Evolutionary conservation across 64 coral and sea anemone genomes (phyloP), one percentile per base, ranked within the genome.

Genomic region (Stichodactyla helianthus): DNA sequence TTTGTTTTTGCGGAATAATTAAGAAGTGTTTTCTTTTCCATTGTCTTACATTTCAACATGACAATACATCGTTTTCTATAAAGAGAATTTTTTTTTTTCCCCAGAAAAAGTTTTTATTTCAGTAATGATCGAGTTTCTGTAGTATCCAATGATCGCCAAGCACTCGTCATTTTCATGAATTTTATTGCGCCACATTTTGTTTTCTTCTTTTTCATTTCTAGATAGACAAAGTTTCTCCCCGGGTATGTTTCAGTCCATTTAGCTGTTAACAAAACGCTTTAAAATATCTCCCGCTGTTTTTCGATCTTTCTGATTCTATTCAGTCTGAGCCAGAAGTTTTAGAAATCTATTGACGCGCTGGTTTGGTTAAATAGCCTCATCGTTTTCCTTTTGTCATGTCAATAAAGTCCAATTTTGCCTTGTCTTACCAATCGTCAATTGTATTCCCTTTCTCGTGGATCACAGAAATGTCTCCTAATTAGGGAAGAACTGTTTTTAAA

Each of bases 381-480:
- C n/a, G 18, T 22, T 23, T 68, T 68, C n/a, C 19, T 74, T 9
- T 27, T 74, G 68, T 74, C 11, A 10, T 27, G n/a, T 74, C 68
- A 31, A 74, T 74, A 74, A 74, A 27, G 68, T 27, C 68, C 68
- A 26, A 11, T 74, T 74, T 74, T 31, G 8, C 11, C 22, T 31
- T 74, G 68, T 74, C 68, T 9, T 74, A 27, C 25, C 5, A 27
- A 2, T 74, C 26, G 25, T 74, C 68, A 74, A 74, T 74, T 74
- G 31, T n/a, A 10, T 31, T 9, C 27, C 25, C 12, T 74, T 74
- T 74, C 14, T 58, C 14, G 55, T 15, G 11, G 25, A 11, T 23
- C 11, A 74, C 68, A 31, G 23, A n/a, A 74, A n/a, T n/a, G 68
- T 74, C n/a, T 74, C 68, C 68, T 31, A 74, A 74, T 74, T 74